A percentile compares a stretch with the other conserved stretches of the same genome.
Conservation (phyloP, 2,113 vertebrate genomes). For the Montifringilla adamsi region DNA sequence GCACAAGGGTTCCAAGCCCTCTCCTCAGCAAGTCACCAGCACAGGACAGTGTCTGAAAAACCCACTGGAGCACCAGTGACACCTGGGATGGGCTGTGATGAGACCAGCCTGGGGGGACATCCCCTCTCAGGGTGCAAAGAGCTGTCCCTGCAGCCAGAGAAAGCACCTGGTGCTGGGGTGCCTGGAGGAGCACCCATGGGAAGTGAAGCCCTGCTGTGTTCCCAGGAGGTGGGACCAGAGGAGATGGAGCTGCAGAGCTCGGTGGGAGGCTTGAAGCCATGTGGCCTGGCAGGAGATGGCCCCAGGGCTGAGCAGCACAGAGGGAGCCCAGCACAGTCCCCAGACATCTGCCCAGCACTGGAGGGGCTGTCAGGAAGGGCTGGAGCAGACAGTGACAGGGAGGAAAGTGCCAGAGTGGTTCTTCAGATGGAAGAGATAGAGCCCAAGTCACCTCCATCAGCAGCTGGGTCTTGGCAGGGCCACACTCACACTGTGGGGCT, state of each 20-base stretch:
- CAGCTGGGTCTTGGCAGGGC: not conserved
- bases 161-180: not conserved
- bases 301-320: not conserved
- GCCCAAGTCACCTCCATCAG: not conserved
- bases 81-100: not conserved
- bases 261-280: not conserved
- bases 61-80: not conserved
- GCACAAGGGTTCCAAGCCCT: not conserved
- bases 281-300: not conserved
- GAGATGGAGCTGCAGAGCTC: not conserved
- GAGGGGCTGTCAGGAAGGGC: not conserved
- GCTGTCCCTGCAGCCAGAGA: not conserved
- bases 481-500: not conserved
- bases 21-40: not conserved
- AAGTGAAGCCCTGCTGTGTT: not conserved
- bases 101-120: not conserved
- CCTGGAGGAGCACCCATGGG: not conserved
- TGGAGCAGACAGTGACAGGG: not conserved
- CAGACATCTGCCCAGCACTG: not conserved
- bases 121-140: not conserved
- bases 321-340: not conserved
- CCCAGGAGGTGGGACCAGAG: not conserved
- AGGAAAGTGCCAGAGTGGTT: conserved; percentile 9
- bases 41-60: not conserved
- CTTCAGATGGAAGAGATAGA: conserved; percentile 67